Evolutionary conservation across 2,113 vertebrate species (phyloP), one percentile per base, ranked within the genome.

Genomic region (Pyrgilauda ruficollis): DNA sequence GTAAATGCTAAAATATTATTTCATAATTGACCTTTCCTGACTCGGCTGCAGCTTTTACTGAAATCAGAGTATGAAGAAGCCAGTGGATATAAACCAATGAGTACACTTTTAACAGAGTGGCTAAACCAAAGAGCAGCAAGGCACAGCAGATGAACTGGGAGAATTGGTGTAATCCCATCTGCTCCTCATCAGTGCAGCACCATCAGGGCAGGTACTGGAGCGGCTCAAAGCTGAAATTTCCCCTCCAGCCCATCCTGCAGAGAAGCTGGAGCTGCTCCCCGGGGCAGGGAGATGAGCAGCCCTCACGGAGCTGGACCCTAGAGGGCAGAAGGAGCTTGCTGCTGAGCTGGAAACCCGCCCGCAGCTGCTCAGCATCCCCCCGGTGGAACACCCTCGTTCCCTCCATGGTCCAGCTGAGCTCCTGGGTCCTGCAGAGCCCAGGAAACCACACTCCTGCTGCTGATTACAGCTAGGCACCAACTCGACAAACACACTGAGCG

Each of bases 361-460:
- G 33, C 12, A 12, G 30, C 74, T 31, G 91, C 87, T 30, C 73
- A 24, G 37, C 61, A n/a, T 64, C 76, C 0, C 39, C 56, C 8
- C 4, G 10, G 6, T 2, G 37, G 5, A 75, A 24, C 64, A 3
- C 8, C 2, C 1, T 19, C 22, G 18, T 3, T 3, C 2, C 3
- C 7, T 53, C 10, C 26, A 73, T 70, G 20, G 23, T 7, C 52
- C 69, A 53, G 16, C 18, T 13, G 12, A 39, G 8, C 13, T 39
- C 52, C 47, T 37, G 83, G 10, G 7, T 35, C 62, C 20, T 35
- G 72, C 58, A 7, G 58, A 31, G 35, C 3, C 56, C 87, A 16
- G 50, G 52, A 39, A 64, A 8, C 2, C 63, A 16, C 55, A 10
- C 35, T 4, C 23, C 41, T 47, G 41, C 27, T 35, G 0, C 9